These are phyloP conservation scores for Eristalis tenax DNA, from an alignment of 2,888 invertebrate genomes.

Conservation along the genomic window DNA sequence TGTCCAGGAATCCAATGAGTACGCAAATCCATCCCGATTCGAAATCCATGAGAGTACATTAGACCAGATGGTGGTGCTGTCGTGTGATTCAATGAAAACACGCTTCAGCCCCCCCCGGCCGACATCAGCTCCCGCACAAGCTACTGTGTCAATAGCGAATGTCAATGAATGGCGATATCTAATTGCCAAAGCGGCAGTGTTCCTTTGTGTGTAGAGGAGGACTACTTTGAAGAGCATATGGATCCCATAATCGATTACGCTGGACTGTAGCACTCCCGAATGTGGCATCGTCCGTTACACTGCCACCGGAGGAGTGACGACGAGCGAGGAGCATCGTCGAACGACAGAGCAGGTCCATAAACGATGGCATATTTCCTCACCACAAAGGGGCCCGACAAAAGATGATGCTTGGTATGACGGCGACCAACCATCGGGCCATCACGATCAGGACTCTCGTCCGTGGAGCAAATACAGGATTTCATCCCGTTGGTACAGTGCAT, in stretches of 20 bases:
- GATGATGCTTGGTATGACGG: conserved; percentile 42
- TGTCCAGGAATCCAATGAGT: neutral
- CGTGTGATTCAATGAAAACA: neutral
- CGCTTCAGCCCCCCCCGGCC: neutral
- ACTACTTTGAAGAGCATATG: conserved; percentile 34
- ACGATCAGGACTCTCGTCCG: conserved; percentile 41
- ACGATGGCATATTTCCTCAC: conserved; percentile 58
- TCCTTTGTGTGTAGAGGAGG: neutral
- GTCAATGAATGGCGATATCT: conserved; percentile 42
- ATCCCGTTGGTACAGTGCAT: conserved; percentile 42
- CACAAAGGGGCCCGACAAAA: conserved; percentile 48
- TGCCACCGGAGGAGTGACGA: neutral
- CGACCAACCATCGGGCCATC: conserved; percentile 41
- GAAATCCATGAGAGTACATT: conserved; percentile 53
- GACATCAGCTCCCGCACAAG: neutral
- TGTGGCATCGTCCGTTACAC: conserved; percentile 9
- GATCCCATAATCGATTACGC: conserved; percentile 37
- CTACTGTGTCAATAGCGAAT: conserved; percentile 40
- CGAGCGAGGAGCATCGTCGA: too few species aligned
- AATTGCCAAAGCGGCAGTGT: conserved; percentile 40
- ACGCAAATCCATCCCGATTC: neutral
- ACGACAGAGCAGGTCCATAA: conserved; percentile 40
- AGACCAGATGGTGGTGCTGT: neutral
- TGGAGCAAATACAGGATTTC: conserved; percentile 35
- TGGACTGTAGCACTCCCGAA: conserved; percentile 36